These are phyloP conservation scores for Anas flavirostris DNA, from an alignment of 2,797 vertebrate species.

Conservation along the genomic window DNA sequence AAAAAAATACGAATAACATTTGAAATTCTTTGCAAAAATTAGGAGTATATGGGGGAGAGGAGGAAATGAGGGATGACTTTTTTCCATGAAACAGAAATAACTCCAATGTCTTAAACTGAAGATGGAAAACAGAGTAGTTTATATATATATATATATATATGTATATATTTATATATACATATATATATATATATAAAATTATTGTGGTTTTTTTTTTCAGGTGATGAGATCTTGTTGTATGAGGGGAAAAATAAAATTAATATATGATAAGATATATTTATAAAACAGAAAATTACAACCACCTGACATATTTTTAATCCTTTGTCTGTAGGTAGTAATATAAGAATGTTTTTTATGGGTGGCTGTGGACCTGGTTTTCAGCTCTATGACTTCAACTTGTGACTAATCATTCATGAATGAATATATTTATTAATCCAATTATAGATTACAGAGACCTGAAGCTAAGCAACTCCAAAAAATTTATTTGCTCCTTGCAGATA, in stretches of 20 bases:
- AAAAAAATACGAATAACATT: background rate
- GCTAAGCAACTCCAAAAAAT: background rate
- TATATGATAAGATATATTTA: background rate
- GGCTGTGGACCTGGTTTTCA: background rate
- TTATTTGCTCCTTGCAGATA: background rate
- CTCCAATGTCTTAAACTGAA: background rate
- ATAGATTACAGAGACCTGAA: background rate
- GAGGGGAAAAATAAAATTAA: background rate
- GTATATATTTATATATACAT: background rate
- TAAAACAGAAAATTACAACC: background rate
- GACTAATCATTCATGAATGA: constrained; percentile 17
- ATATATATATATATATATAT: background rate
- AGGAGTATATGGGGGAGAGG: background rate
- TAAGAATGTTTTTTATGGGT: background rate
- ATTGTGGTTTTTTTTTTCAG: background rate
- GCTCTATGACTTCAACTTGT: background rate
- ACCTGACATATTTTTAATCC: background rate
- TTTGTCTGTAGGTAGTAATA: background rate
- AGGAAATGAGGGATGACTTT: background rate
- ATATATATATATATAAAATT: no score
- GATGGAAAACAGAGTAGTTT: background rate
- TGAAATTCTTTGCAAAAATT: background rate
- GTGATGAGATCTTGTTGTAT: background rate
- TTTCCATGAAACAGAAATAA: background rate
- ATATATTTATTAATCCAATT: constrained; percentile 38